Conservation (phyloP, 2,797 vertebrate genomes). For the Cyclopterus lumpus region DNA sequence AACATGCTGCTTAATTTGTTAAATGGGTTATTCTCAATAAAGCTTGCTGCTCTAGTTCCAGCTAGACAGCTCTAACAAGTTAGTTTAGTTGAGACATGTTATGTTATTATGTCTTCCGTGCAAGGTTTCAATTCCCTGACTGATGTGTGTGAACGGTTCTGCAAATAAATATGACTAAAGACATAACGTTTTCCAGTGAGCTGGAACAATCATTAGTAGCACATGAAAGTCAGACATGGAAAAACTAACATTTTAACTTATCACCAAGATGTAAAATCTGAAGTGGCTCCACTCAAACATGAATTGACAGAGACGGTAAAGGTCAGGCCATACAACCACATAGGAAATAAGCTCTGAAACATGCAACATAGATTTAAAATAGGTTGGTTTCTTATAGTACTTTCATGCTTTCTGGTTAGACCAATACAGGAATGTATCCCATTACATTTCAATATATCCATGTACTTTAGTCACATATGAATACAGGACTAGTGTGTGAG, state of each 20-base stretch:
- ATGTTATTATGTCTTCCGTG: neutral
- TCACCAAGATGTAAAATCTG: slow-evolving; percentile 45
- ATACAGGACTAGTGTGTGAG: neutral
- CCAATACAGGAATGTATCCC: neutral
- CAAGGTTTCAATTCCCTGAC: neutral
- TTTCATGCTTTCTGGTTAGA: slow-evolving; percentile 4
- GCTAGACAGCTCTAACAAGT: slow-evolving; percentile 19
- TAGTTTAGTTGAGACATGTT: neutral
- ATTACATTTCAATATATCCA: neutral
- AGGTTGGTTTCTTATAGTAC: neutral
- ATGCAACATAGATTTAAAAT: neutral
- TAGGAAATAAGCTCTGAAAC: neutral
- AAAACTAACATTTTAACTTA: slow-evolving; percentile 59
- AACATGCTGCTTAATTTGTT: slow-evolving; percentile 19
- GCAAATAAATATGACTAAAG: slow-evolving; percentile 2
- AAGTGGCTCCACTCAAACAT: slow-evolving; percentile 17
- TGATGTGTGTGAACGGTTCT: neutral
- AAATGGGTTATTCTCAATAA: slow-evolving; percentile 35
- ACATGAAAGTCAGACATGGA: slow-evolving; percentile 22
- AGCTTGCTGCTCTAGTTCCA: no score
- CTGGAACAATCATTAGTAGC: neutral
- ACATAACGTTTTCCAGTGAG: slow-evolving; percentile 14
- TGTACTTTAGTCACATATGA: neutral
- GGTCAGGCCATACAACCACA: neutral
- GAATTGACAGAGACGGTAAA: neutral